Evolutionary conservation across 2,797 vertebrate genomes (phyloP).

Genomic region (Anabas testudineus): DNA sequence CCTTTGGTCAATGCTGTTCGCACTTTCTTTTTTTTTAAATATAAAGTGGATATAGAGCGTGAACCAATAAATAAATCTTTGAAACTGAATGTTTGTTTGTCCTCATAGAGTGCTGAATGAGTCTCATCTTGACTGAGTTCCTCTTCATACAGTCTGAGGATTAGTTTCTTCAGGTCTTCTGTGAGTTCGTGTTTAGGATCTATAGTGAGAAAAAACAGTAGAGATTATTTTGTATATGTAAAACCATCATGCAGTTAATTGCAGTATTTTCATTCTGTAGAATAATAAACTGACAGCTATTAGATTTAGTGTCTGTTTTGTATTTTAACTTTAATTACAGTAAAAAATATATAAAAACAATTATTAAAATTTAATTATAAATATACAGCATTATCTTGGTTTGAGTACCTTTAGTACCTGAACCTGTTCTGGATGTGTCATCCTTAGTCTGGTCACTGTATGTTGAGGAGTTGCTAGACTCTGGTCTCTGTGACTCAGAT

Average conservation of each 20-base stretch:
- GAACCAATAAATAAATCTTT: too few relatives aligned
- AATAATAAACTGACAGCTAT: too few relatives aligned
- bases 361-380: too few relatives aligned
- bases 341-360: too few relatives aligned
- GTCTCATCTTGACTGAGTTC: fast-evolving
- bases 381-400: background rate
- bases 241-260: too few relatives aligned
- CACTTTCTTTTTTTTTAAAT: background rate
- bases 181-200: fast-evolving
- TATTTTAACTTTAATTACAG: too few relatives aligned
- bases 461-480: too few relatives aligned
- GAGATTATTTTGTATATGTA: too few relatives aligned
- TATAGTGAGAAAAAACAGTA: too few relatives aligned
- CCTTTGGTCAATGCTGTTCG: conserved; percentile 63
- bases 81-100: background rate
- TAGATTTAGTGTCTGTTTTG: too few relatives aligned
- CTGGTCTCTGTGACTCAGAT: background rate
- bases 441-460: fast-evolving
- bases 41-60: too few relatives aligned
- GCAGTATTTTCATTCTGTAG: too few relatives aligned
- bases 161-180: background rate
- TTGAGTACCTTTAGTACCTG: background rate
- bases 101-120: background rate
- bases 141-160: background rate
- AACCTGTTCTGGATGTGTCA: background rate